These are phyloP conservation scores for Terebella lapidaria DNA, from an alignment of 2,888 invertebrate genomes.

Conservation along the genomic window DNA sequence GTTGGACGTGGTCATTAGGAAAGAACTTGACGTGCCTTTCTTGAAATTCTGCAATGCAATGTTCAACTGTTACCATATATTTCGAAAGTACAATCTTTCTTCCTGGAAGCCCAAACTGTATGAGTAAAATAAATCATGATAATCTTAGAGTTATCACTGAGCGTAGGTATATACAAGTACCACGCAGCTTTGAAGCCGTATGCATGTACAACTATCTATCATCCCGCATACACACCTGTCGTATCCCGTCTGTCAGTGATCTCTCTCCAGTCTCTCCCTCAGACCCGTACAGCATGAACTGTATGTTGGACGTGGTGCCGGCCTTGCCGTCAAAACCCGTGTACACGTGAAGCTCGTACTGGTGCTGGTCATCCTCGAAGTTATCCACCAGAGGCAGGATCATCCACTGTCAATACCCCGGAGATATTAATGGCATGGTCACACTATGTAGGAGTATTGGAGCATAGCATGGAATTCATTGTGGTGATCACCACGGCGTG, in stretches of 20 bases:
- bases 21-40: conserved; percentile 29
- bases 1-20: conserved; percentile 29
- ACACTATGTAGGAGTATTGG: no score
- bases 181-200: no score
- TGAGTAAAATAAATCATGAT: no score
- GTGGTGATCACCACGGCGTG: no score
- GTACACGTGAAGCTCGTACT: background rate
- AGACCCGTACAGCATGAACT: conserved; percentile 23
- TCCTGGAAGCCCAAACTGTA: no score
- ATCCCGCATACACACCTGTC: background rate
- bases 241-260: conserved; percentile 10
- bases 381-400: conserved; percentile 1
- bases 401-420: background rate
- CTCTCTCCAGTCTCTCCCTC: conserved; percentile 21
- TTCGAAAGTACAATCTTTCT: no score
- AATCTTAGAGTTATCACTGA: no score
- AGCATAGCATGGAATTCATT: no score
- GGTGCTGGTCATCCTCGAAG: background rate
- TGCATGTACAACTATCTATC: no score
- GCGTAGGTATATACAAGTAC: no score
- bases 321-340: background rate
- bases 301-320: background rate
- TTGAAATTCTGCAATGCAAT: conserved; percentile 30
- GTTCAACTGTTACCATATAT: no score
- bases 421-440: no score